These are phyloP conservation scores for Chanos chanos DNA, from an alignment of 2,797 vertebrate genomes.

Conservation along the genomic window DNA sequence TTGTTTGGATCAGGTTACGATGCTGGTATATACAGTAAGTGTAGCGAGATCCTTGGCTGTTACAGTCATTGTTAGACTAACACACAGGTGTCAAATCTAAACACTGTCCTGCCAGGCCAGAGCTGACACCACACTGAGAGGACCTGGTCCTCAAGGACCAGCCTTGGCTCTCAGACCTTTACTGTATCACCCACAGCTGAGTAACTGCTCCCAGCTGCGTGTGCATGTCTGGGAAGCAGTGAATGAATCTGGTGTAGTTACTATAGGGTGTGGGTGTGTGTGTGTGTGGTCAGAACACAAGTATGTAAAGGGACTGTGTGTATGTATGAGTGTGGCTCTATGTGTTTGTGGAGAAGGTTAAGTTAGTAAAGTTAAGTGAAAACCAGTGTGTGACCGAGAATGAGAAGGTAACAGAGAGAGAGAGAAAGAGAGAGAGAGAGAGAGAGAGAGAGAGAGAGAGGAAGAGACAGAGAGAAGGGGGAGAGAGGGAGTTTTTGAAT, in stretches of 20 bases:
- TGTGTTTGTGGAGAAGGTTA: too few relatives aligned
- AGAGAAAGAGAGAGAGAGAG: constrained; percentile 3
- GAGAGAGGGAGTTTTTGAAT: too few relatives aligned
- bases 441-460: background rate
- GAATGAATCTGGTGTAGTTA: background rate
- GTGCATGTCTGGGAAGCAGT: too few relatives aligned
- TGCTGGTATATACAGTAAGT: constrained; percentile 28
- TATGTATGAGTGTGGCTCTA: background rate
- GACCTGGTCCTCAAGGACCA: constrained; percentile 27
- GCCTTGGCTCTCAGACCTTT: too few relatives aligned
- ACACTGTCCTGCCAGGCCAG: constrained; percentile 52
- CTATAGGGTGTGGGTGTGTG: background rate
- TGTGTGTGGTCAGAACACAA: background rate
- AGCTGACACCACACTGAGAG: constrained; percentile 39
- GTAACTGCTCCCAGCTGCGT: too few relatives aligned
- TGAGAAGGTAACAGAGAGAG: too few relatives aligned
- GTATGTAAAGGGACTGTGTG: background rate
- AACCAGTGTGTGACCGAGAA: constrained; percentile 19
- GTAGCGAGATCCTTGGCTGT: constrained; percentile 55
- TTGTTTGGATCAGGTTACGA: background rate
- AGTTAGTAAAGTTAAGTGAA: constrained; percentile 6
- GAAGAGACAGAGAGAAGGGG: background rate
- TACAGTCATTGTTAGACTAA: constrained; percentile 48
- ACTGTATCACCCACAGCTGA: too few relatives aligned
- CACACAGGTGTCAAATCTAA: constrained; percentile 54